phyloP scores from a whole-genome alignment of 2,113 vertebrate genomes.

The Synodontis membranacea region DNA sequence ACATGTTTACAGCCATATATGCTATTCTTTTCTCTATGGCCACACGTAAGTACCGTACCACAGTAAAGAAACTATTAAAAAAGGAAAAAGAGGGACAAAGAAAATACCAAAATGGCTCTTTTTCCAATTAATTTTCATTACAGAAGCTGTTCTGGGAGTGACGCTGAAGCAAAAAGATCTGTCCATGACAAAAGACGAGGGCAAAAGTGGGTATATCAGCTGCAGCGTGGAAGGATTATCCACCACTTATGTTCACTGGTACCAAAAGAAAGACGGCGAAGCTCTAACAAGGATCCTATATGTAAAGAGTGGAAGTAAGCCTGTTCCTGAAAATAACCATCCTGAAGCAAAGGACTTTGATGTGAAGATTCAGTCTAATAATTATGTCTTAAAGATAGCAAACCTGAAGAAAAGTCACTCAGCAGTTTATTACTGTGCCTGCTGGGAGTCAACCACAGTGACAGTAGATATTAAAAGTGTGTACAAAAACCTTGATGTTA shows the following conservation, averaged over 20 bases:
- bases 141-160: slow-evolving; percentile 7
- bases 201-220: background rate
- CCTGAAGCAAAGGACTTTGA: slow-evolving; percentile 35
- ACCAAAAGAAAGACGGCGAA: slow-evolving; percentile 46
- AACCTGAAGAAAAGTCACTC: background rate
- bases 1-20: background rate
- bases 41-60: background rate
- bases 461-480: background rate
- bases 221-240: background rate
- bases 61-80: background rate
- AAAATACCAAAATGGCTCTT: background rate
- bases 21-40: background rate
- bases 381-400: slow-evolving; percentile 7
- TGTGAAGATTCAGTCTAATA: background rate
- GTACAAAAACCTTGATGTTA: background rate
- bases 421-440: slow-evolving; percentile 47
- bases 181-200: background rate
- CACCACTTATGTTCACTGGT: slow-evolving; percentile 47
- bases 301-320: background rate
- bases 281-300: slow-evolving; percentile 37
- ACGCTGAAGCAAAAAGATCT: slow-evolving; percentile 1
- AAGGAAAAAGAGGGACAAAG: background rate
- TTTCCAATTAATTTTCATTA: background rate
- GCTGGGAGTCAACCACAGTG: slow-evolving; percentile 18
- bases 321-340: background rate